Percentiles rank a stretch among this genome's conserved stretches.
Conservation (phyloP, 2,797 vertebrate genomes). For the Molossus alvarezi region DNA sequence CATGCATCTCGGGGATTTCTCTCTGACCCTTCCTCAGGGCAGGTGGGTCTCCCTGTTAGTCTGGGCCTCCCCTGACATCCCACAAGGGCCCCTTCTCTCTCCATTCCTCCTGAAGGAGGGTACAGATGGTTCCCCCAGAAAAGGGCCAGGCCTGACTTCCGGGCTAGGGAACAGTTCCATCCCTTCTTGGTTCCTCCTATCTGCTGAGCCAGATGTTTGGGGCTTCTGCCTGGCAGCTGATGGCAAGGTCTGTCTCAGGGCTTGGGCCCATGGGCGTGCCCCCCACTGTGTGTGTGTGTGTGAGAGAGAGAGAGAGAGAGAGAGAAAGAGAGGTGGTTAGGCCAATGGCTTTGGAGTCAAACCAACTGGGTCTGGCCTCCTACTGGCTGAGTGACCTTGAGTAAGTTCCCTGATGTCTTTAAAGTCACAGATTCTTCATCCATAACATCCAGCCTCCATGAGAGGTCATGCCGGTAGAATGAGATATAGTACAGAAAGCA, state of each 20-base stretch:
- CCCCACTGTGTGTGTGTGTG: not conserved
- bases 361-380: not conserved
- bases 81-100: not conserved
- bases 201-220: constrained; percentile 76
- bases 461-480: not conserved
- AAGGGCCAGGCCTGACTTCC: not conserved
- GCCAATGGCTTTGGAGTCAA: constrained; percentile 8
- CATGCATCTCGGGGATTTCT: not conserved
- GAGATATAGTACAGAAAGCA: not conserved
- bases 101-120: not conserved
- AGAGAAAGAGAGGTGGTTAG: not conserved
- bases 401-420: constrained; percentile 6
- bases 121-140: not conserved
- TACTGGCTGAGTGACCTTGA: not conserved
- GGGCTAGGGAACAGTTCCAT: not conserved
- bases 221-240: constrained; percentile 66
- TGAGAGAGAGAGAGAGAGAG: too few species aligned
- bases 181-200: constrained; percentile 67
- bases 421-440: not conserved
- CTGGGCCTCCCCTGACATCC: not conserved
- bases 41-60: not conserved
- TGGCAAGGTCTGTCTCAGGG: not conserved
- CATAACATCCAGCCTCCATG: not conserved
- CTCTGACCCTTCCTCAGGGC: not conserved
- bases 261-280: constrained; percentile 59